phyloP scores from a whole-genome alignment of 1,140 invertebrate species.

The Gryllus bimaculatus region DNA sequence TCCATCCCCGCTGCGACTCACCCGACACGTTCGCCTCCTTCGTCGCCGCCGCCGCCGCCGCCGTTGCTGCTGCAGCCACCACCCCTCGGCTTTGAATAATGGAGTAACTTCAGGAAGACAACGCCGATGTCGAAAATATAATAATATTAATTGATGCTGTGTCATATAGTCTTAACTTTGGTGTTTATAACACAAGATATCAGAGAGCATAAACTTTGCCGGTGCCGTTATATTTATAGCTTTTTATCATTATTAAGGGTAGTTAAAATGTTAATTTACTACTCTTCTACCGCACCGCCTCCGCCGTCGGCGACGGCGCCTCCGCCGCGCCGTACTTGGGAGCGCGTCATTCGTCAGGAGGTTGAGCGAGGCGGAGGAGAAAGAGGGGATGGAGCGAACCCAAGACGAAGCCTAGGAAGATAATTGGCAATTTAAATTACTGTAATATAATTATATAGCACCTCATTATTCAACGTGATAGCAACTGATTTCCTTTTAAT shows the following conservation, averaged over 20 bases:
- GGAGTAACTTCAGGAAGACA: constrained; percentile 3
- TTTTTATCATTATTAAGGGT: constrained; percentile 6
- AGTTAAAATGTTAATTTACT: constrained; percentile 1
- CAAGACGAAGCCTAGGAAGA: neutral
- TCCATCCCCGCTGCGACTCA: neutral
- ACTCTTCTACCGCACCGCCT: neutral
- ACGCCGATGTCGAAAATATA: neutral
- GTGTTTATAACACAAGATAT: constrained; percentile 1
- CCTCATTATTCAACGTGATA: constrained; percentile 4
- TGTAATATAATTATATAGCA: constrained; percentile 6
- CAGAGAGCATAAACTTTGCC: neutral
- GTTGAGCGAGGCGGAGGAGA: neutral
- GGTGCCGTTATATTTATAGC: neutral
- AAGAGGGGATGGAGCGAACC: neutral
- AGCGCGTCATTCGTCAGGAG: neutral
- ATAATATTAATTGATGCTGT: constrained; percentile 6
- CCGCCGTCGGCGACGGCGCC: no score
- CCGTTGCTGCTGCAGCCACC: neutral
- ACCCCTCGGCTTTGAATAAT: neutral
- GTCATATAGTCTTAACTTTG: constrained; percentile 5
- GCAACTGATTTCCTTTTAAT: constrained; percentile 1
- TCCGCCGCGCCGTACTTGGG: neutral
- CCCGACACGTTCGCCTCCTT: neutral
- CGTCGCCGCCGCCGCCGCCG: no score
- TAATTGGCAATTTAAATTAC: constrained; percentile 6